These are phyloP conservation scores for Bursaphelenchus mucronatus DNA, from an alignment of 1,140 invertebrate genomes.

Conservation along the genomic window DNA sequence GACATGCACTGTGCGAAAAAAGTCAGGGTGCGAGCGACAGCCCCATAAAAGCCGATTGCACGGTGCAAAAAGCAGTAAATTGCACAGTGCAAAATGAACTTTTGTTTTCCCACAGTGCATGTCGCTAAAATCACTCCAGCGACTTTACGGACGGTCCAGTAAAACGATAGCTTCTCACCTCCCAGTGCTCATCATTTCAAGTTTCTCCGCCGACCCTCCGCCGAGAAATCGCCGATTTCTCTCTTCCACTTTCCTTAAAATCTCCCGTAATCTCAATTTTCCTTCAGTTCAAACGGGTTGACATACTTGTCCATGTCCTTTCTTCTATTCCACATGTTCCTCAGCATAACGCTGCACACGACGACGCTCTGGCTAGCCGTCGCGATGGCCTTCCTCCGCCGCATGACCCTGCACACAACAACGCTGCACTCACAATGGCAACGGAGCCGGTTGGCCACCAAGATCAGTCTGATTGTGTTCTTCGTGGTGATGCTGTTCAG, in stretches of 20 bases:
- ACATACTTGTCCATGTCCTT: slow-evolving; percentile 53
- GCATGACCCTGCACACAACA: slow-evolving; percentile 50
- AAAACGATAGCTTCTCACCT: too few species aligned
- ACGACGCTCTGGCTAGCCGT: slow-evolving; percentile 58
- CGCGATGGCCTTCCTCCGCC: slow-evolving; percentile 53
- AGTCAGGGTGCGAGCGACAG: too few species aligned
- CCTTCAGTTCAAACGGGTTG: slow-evolving; percentile 37
- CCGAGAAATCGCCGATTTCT: too few species aligned
- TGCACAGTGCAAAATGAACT: too few species aligned
- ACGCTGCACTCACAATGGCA: slow-evolving; percentile 47
- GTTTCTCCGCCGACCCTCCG: too few species aligned
- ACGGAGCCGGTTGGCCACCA: slow-evolving; percentile 36
- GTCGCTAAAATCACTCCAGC: too few species aligned
- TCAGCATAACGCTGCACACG: slow-evolving; percentile 53
- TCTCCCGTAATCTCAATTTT: not conserved
- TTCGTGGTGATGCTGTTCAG: slow-evolving; percentile 42
- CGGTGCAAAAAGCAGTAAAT: too few species aligned
- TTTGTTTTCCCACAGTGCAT: too few species aligned
- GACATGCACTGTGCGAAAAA: too few species aligned
- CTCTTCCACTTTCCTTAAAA: not conserved
- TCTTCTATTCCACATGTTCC: slow-evolving; percentile 52
- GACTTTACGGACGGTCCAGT: too few species aligned
- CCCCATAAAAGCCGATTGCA: too few species aligned
- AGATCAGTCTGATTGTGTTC: slow-evolving; percentile 40
- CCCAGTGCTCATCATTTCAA: too few species aligned